Percentiles rank a stretch among this genome's conserved stretches.
Conservation (phyloP, 2,888 invertebrate species). For the Tetragonula carbonaria region DNA sequence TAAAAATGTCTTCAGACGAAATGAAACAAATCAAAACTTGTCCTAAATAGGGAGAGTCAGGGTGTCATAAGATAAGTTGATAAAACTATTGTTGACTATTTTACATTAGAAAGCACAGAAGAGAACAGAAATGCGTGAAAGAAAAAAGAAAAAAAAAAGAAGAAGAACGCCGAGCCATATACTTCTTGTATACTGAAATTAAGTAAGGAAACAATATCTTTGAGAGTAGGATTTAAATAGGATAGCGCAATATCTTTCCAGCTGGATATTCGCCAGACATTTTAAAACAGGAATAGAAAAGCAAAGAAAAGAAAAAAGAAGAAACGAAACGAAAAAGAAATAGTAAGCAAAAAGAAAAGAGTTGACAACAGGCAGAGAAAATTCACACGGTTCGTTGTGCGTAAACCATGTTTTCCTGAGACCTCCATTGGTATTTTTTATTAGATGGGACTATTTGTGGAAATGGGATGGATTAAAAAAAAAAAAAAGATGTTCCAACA, state of each 20-base stretch:
- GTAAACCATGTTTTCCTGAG: conserved; percentile 72
- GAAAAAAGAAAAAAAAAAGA: background rate
- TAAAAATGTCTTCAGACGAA: background rate
- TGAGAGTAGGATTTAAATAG: conserved; percentile 22
- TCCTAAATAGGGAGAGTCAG: background rate
- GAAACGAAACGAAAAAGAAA: conserved; percentile 3
- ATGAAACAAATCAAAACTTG: conserved; percentile 31
- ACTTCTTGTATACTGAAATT: conserved; percentile 21
- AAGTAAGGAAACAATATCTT: conserved; percentile 30
- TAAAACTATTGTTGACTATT: background rate
- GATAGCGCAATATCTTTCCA: conserved; percentile 11
- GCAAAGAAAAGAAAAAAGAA: background rate
- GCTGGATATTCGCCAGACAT: conserved; percentile 5
- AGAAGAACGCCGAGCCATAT: conserved; percentile 51
- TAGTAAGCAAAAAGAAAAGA: background rate
- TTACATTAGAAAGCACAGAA: background rate
- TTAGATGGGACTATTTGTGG: conserved; percentile 40
- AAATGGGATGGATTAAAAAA: conserved; percentile 39
- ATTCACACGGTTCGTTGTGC: conserved; percentile 41
- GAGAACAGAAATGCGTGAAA: background rate
- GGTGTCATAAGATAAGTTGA: conserved; percentile 4
- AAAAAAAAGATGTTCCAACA: conserved; percentile 60
- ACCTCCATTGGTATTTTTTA: conserved; percentile 74
- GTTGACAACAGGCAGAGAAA: background rate
- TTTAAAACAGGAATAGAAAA: conserved; percentile 16